Conservation (phyloP, 2,113 vertebrate species). For the Megatriorchis doriae region DNA sequence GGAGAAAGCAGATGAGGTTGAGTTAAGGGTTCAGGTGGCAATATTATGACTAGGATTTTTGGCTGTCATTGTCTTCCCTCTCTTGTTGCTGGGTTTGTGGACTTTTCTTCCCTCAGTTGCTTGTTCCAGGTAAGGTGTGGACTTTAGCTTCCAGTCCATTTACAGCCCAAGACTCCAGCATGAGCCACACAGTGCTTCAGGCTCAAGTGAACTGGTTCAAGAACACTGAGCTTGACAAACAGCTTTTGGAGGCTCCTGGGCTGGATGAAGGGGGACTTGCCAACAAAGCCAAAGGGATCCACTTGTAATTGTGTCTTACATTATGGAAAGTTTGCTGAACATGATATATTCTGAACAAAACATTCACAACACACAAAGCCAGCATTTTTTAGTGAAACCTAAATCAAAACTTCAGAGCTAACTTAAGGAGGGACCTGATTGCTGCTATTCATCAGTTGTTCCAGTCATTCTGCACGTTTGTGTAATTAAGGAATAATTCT, state of each 20-base stretch:
- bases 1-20: neutral
- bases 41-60: neutral
- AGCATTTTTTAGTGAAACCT: neutral
- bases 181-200: neutral
- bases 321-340: neutral
- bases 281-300: neutral
- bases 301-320: neutral
- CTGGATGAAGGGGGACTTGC: neutral
- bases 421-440: neutral
- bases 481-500: neutral
- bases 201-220: neutral
- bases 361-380: neutral
- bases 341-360: neutral
- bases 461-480: neutral
- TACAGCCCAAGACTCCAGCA: neutral
- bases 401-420: neutral
- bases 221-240: neutral
- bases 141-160: neutral
- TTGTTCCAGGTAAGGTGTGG: neutral
- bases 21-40: neutral
- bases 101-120: neutral
- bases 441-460: neutral
- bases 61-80: neutral
- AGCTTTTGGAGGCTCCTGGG: neutral
- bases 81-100: neutral